Evolutionary conservation across 2,888 invertebrate species (phyloP), one percentile per base, ranked within the genome.

Genomic region (Gymnoscelis rufifasciata): DNA sequence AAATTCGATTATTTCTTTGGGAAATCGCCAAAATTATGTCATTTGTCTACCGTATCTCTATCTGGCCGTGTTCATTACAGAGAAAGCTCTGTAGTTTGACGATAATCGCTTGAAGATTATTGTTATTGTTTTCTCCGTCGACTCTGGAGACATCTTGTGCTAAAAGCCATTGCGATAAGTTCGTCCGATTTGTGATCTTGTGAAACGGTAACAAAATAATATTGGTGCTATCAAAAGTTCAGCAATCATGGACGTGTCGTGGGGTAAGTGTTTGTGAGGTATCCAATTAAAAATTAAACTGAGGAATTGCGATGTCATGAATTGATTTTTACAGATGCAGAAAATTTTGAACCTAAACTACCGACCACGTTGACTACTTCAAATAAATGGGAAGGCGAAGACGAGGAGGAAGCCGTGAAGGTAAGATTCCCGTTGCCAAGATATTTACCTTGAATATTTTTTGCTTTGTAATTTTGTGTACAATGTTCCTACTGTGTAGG

Each of bases 321-420:
- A 56, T 56, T 62, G 64, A 68, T 69, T 65, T 75, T 91, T 90
- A 56, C 86, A 93, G 94, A 94, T 84, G 91, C 91, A 69, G 92
- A 93, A 66, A 91, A 92, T 76, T 92, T 93, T 77, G 92, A 93
- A 68, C 90, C 91, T 53, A 91, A 91, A 83, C 82, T 90, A 60
- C 89, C 91, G 66, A 86, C 90, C 78, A 89, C 89, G 74, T 86
- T 90, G 80, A 82, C 89, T 60, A 60, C 74, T 68, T 76, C 81
- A 53, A 94, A 93, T 87, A 95, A 92, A 90, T 95, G 95, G 95
- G 95, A 94, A 78, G 95, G 95, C 66, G 95, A 95, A 73, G 95
- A 95, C 78, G 95, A 94, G 71, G 95, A 95, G 47, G 95, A 95
- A 42, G 92, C 92, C 62, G 94, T 95, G 64, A 95, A 95, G 92